Percentiles rank a stretch among this genome's conserved stretches.
Conservation (phyloP, 2,113 vertebrate genomes). For the Eubucco bourcierii region DNA sequence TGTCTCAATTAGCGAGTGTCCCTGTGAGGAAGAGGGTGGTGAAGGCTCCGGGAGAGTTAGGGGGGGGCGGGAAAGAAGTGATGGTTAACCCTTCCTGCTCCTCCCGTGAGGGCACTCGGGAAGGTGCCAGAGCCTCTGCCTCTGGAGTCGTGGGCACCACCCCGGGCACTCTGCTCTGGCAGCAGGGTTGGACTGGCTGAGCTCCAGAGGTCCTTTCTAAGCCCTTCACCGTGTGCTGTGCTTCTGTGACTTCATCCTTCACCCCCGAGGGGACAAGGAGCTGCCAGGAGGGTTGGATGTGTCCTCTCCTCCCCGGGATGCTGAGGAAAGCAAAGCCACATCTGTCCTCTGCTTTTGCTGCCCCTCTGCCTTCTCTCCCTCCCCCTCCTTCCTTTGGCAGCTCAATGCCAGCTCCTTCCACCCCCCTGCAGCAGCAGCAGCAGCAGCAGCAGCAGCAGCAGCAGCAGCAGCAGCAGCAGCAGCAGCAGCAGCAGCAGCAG, state of each 20-base stretch:
- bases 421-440: not conserved
- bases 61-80: not conserved
- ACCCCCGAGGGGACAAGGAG: not conserved
- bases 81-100: conserved; percentile 2
- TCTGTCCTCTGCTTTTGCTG: not conserved
- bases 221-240: too few relatives aligned
- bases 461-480: too few relatives aligned
- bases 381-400: not conserved
- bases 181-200: too few relatives aligned
- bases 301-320: not conserved
- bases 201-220: too few relatives aligned
- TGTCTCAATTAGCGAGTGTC: conserved; percentile 82
- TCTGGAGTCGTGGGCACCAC: too few relatives aligned
- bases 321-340: not conserved
- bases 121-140: too few relatives aligned
- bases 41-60: not conserved
- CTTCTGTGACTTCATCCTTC: not conserved
- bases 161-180: too few relatives aligned
- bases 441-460: not conserved
- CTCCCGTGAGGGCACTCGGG: accelerated
- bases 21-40: not conserved
- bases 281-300: not conserved
- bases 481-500: too few relatives aligned
- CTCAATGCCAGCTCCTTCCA: not conserved
- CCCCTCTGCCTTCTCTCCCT: too few relatives aligned